Base-by-base conservation (phyloP, 1,140 invertebrate species). In the Diabrotica undecimpunctata region DNA sequence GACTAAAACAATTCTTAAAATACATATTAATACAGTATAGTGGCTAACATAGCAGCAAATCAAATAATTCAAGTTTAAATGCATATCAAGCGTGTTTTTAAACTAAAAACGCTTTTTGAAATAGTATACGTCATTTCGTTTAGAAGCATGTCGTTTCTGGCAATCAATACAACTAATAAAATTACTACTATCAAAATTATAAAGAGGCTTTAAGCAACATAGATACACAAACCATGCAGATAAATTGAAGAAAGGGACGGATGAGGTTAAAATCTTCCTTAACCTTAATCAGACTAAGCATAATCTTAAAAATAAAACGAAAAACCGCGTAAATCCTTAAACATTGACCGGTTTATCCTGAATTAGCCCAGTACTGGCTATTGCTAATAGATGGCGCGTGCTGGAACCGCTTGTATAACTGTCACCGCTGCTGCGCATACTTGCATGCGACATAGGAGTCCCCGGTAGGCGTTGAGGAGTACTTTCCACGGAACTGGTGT, bases 371-470 rank as follows among this genome's bases (percentile, higher is more conserved):
- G 37, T 60, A 12, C 39, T 38, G 13, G 58, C 58, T 13, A 81
- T 79, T 58, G 85, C 80, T 38, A 89, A 79, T 61, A 89, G 77
- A 70, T 88, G 86, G 37, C 86, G 83, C 2, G 88, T 89, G 50
- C 88, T 90, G 7, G 87, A 88, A 56, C 86, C 85, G 10, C 88
- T 90, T 69, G 87, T 88, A 78, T 88, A 90, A 74, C 88, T 90
- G 71, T 90, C 88, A 5, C 70, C 73, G 59, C 88, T 90, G 67
- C 87, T 89, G 59, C 88, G 83, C 66, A 87, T 86, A 69, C 86
- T 88, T 3, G 86, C 82, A 64, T 83, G 81, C 56, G 85, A 86
- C 41, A 88, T 77, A 5, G 89, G 88, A 12, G 87, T 89, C 55
- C 87, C 87, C 6, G 81, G 76, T 9, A 76, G 63, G 37, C 72